Percentiles rank a stretch among this genome's conserved stretches.
Conservation (phyloP, 2,113 vertebrate genomes). For the Nothoprocta perdicaria region DNA sequence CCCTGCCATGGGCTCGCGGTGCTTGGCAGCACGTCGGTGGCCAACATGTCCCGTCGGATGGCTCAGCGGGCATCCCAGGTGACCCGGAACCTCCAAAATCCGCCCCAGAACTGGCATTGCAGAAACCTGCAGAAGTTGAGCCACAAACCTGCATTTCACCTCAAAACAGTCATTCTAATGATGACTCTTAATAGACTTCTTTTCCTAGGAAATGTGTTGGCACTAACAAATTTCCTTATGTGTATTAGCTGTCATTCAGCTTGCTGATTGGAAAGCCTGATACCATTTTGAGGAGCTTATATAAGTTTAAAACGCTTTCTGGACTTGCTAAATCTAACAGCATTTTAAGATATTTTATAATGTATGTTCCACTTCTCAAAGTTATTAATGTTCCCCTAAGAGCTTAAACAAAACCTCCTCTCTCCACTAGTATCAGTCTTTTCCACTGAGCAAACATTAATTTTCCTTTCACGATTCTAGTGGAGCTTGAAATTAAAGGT, state of each 20-base stretch:
- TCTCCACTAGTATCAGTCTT: slow-evolving; percentile 30
- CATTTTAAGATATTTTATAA: background rate
- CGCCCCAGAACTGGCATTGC: background rate
- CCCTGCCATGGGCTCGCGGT: slow-evolving; percentile 68
- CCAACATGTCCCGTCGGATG: too few species aligned
- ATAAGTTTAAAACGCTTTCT: background rate
- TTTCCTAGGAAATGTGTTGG: background rate
- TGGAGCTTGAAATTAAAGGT: slow-evolving; percentile 67
- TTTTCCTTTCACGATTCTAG: slow-evolving; percentile 59
- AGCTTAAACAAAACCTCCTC: slow-evolving; percentile 38
- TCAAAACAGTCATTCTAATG: slow-evolving; percentile 12
- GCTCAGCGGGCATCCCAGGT: too few species aligned
- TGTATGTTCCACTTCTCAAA: background rate
- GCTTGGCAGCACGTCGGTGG: slow-evolving; percentile 62
- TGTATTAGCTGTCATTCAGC: background rate
- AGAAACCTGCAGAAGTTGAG: background rate
- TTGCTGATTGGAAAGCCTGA: background rate
- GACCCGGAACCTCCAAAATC: background rate
- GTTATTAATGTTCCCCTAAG: slow-evolving; percentile 8
- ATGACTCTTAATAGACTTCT: background rate
- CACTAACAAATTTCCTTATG: background rate
- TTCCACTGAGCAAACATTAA: slow-evolving; percentile 57
- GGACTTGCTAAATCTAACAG: background rate
- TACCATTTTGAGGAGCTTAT: background rate
- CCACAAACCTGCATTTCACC: background rate